phyloP scores from a whole-genome alignment of 2,888 invertebrate genomes.

The Dicyrtoma fusca region DNA sequence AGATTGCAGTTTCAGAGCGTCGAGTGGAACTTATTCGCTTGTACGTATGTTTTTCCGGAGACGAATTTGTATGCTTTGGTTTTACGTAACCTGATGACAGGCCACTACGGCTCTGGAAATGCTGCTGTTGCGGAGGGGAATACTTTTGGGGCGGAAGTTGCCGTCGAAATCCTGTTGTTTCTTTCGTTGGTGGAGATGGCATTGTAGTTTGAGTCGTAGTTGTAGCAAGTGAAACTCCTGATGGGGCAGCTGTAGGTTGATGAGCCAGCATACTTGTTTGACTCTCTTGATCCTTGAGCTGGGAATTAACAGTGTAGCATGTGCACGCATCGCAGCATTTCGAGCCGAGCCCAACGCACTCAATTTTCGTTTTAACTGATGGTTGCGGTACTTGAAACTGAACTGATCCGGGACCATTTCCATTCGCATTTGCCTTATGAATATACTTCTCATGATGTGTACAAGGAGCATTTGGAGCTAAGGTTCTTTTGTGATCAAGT shows the following conservation, averaged over 20 bases:
- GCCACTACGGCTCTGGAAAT: too few species aligned
- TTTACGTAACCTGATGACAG: too few species aligned
- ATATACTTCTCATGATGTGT: too few species aligned
- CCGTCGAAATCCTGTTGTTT: background rate
- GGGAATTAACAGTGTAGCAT: background rate
- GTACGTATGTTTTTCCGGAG: background rate
- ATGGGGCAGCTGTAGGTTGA: too few species aligned
- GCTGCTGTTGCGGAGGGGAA: too few species aligned
- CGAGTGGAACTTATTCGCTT: background rate
- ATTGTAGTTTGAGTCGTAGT: background rate
- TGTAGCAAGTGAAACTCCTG: background rate
- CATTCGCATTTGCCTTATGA: background rate
- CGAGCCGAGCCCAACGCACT: background rate
- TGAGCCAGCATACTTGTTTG: constrained; percentile 6
- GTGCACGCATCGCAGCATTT: constrained; percentile 29
- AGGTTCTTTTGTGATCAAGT: background rate
- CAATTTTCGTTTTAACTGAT: background rate
- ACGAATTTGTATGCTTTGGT: constrained; percentile 3
- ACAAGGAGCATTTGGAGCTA: background rate
- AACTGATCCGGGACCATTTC: background rate
- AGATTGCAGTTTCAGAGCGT: background rate
- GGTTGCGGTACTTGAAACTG: constrained; percentile 1
- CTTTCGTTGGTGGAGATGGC: background rate
- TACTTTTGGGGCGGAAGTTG: background rate
- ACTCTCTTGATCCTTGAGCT: constrained; percentile 20